Evolutionary conservation across 2,113 vertebrate species (phyloP), one percentile per base, ranked within the genome.

Genomic region (Cacatua alba): DNA sequence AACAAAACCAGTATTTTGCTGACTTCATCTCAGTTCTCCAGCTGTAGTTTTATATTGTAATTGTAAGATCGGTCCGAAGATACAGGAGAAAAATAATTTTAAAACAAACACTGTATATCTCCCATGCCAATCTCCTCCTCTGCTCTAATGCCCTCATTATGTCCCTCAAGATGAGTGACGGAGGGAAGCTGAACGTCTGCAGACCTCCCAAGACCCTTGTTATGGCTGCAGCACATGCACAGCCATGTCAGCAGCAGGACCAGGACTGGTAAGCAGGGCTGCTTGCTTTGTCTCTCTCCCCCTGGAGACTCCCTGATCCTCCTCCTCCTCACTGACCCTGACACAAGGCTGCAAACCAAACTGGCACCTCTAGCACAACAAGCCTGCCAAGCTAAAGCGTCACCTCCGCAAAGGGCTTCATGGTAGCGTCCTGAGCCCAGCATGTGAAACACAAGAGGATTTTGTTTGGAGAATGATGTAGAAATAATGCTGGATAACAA

Each of bases 191-290:
- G 21, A 90, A 60, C n/a, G 59, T 69, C 28, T 79, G 71, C 72
- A 63, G 77, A 21, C 52, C 76, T 37, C 55, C 51, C 6, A 7
- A 65, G 65, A 24, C 41, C 78, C 72, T 39, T 1, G 0, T 29
- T 88, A 29, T 1, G 6, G 60, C 29, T 0, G 0, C 59, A 65
- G 28, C 1, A 0, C 1, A 0, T 24, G 68, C 19, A 8, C 9
- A 80, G 75, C 57, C 63, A 44, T 1, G 9, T 29, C 67, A 83
- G 82, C 63, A 82, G 82, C 70, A 77, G 85, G 64, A 72, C 18
- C 35, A 88, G 88, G 63, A 76, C n/a, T 3, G 31, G 68, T 62
- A 79, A 65, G 78, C 17, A 16, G 43, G 41, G 48, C 33, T 79
- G 64, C 53, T 69, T 53, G 52, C 84, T 65, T 64, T 33, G 63